Percentiles rank a stretch among this genome's conserved stretches.
phyloP scores from a whole-genome alignment of 2,888 invertebrate genomes.

The Steinernema carpocapsae region DNA sequence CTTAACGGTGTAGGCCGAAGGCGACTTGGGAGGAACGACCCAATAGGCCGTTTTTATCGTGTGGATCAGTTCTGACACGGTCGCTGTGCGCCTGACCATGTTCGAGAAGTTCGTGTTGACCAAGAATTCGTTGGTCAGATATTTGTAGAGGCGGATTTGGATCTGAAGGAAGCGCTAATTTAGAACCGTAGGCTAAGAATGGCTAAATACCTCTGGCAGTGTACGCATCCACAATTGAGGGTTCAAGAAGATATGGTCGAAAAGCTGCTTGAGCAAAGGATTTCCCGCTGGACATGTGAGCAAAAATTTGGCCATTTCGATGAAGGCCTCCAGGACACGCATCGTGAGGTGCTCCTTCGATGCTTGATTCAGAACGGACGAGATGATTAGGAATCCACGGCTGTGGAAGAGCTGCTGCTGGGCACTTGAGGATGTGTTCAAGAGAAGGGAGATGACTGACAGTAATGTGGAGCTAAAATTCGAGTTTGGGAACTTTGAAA shows the following conservation, averaged over 20 bases:
- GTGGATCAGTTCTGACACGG: slow-evolving; percentile 90
- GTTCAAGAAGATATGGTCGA: slow-evolving; percentile 99
- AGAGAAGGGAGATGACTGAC: slow-evolving; percentile 94
- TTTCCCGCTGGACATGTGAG: slow-evolving; percentile 59
- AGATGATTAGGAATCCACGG: slow-evolving; percentile 95
- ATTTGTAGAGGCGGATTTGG: slow-evolving; percentile 80
- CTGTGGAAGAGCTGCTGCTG: slow-evolving; percentile 99
- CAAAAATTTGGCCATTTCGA: slow-evolving; percentile 69
- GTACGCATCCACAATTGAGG: slow-evolving; percentile 99
- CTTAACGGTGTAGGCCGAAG: slow-evolving; percentile 43
- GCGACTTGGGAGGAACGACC: slow-evolving; percentile 89
- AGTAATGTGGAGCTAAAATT: slow-evolving; percentile 85
- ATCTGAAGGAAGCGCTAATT: slow-evolving; percentile 39
- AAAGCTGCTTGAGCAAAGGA: slow-evolving; percentile 79
- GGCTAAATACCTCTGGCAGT: slow-evolving; percentile 22
- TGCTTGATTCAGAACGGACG: slow-evolving; percentile 73
- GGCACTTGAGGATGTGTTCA: slow-evolving; percentile 93
- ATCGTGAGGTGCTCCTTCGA: slow-evolving; percentile 58
- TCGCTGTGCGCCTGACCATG: slow-evolving; percentile 82
- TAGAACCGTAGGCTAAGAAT: neutral
- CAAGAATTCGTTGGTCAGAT: slow-evolving; percentile 97
- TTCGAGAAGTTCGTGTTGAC: slow-evolving; percentile 83
- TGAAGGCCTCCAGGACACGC: slow-evolving; percentile 61
- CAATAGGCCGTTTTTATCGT: slow-evolving; percentile 99
- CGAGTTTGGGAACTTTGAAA: slow-evolving; percentile 36